phyloP scores from a whole-genome alignment of 2,797 vertebrate species.

The Sebastes flavidus region DNA sequence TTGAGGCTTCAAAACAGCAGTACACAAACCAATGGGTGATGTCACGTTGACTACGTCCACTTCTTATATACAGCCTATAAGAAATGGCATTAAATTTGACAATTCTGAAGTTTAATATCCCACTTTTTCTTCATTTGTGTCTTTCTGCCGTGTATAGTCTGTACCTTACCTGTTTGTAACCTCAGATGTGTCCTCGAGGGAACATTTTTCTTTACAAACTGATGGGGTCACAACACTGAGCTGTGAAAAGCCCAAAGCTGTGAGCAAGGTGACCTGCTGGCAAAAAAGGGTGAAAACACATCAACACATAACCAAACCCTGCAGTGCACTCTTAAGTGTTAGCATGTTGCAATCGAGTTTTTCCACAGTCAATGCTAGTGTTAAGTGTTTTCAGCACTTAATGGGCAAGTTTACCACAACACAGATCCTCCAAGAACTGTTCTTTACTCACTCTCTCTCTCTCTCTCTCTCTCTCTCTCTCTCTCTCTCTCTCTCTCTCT shows the following conservation, averaged over 20 bases:
- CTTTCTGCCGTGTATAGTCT: background rate
- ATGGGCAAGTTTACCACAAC: background rate
- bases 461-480: too few relatives aligned
- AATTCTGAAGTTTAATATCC: background rate
- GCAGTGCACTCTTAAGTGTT: background rate
- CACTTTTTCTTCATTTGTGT: background rate
- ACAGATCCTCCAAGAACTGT: background rate
- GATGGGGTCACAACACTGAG: background rate
- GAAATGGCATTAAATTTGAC: background rate
- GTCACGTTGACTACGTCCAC: too few relatives aligned
- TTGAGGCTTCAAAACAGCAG: too few relatives aligned
- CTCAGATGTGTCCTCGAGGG: background rate
- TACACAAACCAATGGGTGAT: too few relatives aligned
- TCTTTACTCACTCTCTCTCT: too few relatives aligned
- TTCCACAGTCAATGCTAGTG: background rate
- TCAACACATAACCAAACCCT: background rate
- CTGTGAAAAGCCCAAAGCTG: slow-evolving; percentile 27
- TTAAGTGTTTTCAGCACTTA: background rate
- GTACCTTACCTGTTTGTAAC: background rate
- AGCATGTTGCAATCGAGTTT: background rate
- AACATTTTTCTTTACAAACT: slow-evolving; percentile 15
- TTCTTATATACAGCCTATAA: too few relatives aligned
- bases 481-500: too few relatives aligned
- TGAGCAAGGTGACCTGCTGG: background rate
- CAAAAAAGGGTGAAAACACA: background rate